Conservation (phyloP, 1,140 invertebrate genomes). For the Ladona fulva region DNA sequence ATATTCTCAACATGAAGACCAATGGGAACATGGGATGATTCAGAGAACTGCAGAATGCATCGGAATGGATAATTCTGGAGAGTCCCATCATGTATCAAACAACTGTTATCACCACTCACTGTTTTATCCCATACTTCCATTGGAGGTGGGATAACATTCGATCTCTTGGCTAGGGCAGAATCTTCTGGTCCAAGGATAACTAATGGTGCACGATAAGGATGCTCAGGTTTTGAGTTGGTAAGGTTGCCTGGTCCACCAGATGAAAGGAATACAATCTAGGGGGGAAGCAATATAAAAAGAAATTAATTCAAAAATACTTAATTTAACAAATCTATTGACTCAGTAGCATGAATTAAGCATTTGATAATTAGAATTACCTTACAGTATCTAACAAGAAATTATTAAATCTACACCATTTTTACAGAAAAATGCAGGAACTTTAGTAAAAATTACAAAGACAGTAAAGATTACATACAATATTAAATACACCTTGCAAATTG, state of each 20-base stretch:
- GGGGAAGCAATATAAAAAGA: neutral
- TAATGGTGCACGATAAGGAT: neutral
- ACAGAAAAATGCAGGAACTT: too few species aligned
- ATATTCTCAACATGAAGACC: neutral
- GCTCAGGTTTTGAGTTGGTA: neutral
- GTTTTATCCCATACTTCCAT: neutral
- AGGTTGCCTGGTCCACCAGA: neutral
- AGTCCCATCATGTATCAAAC: neutral
- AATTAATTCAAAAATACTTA: too few species aligned
- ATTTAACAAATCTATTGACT: too few species aligned
- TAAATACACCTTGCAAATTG: too few species aligned
- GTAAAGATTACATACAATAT: too few species aligned
- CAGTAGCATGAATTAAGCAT: too few species aligned
- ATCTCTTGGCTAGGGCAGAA: neutral
- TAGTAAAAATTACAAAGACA: too few species aligned
- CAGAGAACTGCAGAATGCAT: neutral
- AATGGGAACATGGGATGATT: neutral
- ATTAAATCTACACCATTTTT: too few species aligned
- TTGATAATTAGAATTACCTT: too few species aligned
- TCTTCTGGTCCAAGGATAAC: neutral
- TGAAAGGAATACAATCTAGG: neutral
- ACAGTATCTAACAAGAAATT: too few species aligned
- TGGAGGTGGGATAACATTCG: neutral
- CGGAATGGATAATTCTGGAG: neutral
- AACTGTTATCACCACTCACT: neutral